Conservation (phyloP, 2,797 vertebrate genomes). For the Crypturellus tataupa region DNA sequence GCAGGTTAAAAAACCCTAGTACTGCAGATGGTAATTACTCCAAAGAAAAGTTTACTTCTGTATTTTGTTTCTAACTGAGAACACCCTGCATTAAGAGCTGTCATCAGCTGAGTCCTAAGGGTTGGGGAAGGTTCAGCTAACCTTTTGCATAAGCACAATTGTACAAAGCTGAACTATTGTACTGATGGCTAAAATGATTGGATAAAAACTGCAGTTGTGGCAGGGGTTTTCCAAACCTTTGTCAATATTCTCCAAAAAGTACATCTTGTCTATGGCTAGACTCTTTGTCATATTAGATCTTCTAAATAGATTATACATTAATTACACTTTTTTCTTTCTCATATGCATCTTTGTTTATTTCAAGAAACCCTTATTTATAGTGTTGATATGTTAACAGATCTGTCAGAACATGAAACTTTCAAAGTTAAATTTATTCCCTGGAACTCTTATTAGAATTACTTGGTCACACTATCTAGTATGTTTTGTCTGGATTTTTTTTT, state of each 20-base stretch:
- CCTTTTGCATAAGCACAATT: neutral
- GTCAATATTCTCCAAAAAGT: neutral
- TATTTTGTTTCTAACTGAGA: neutral
- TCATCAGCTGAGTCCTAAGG: neutral
- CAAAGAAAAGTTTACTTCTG: neutral
- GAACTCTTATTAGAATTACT: neutral
- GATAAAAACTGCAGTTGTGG: neutral
- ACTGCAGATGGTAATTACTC: neutral
- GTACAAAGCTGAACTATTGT: neutral
- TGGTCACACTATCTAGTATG: neutral
- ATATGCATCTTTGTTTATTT: neutral
- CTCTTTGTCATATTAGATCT: neutral
- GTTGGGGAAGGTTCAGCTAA: neutral
- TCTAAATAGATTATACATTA: neutral
- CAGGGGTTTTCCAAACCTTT: neutral
- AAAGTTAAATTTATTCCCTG: neutral
- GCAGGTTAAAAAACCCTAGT: neutral
- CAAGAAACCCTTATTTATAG: neutral
- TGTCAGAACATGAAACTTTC: neutral
- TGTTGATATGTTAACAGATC: neutral
- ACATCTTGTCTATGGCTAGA: neutral
- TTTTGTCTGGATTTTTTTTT: neutral
- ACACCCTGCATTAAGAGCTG: neutral
- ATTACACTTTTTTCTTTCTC: rapidly evolving
- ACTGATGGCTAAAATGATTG: neutral